A percentile compares a stretch with the other conserved stretches of the same genome.
These are phyloP conservation scores for Lycaena phlaeas DNA, from an alignment of 2,888 invertebrate genomes.

Conservation along the genomic window DNA sequence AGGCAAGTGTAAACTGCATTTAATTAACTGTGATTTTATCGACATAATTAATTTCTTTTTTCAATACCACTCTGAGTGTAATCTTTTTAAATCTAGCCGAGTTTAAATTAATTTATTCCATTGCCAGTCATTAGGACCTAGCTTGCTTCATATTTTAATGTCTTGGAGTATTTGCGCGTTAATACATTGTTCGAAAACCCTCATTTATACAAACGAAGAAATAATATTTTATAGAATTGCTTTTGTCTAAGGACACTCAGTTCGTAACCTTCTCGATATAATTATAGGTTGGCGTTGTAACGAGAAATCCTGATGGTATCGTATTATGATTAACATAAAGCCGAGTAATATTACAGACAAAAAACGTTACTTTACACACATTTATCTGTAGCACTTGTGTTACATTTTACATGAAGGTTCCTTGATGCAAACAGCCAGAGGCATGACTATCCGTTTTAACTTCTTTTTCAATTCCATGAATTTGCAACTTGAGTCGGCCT, in stretches of 20 bases:
- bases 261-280: neutral
- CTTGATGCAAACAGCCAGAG: no score
- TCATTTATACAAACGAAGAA: neutral
- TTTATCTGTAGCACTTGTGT: no score
- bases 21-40: neutral
- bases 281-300: neutral
- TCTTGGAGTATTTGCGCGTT: no score
- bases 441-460: neutral
- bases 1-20: neutral
- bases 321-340: neutral
- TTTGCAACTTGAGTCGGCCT: conserved; percentile 1
- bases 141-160: no score
- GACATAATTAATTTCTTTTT: no score
- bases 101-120: no score
- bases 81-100: no score
- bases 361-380: no score
- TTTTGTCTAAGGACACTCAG: neutral
- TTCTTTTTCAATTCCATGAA: neutral
- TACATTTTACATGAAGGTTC: no score
- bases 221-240: neutral
- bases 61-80: no score
- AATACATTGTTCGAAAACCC: no score
- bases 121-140: no score
- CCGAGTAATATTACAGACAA: neutral
- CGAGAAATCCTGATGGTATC: neutral